Evolutionary conservation across 2,797 vertebrate species (phyloP), one percentile per base, ranked within the genome.

Genomic region (Vespertilio murinus): DNA sequence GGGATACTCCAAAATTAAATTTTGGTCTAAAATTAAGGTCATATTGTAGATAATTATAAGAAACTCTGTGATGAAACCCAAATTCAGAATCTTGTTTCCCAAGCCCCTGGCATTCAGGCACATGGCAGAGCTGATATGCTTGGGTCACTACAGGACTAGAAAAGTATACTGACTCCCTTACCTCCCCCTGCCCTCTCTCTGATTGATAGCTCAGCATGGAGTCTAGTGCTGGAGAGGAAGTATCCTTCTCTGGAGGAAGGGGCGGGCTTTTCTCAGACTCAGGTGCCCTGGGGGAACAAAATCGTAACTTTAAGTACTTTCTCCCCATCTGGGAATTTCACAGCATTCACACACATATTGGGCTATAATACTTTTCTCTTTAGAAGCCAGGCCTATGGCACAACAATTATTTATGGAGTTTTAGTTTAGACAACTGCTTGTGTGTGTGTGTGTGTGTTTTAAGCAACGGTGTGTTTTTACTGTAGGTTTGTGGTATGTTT

Each of bases 401-500:
- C 54, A 33, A 25, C 47, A 75, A 8, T 47, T 74, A 71, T 5
- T 83, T 56, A n/a, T 56, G 75, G 61, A 92, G 45, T 81, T 82
- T 93, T 83, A 87, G 75, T 92, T 82, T 61, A 49, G 94, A 77
- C 18, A 61, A 82, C 71, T 94, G 40, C 52, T 61, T 84, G 23
- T 77, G 7, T 2, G n/a, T n/a, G n/a, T n/a, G n/a, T n/a, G n/a
- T n/a, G n/a, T n/a, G n/a, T 75, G n/a, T 35, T 35, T 84, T 70
- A 82, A 79, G 91, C 56, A 80, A 96, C 95, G 77, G 64, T 70
- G 61, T 61, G 16, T 79, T 92, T 82, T 96, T 75, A 96, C 93
- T 95, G 95, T 77, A 69, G 78, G 78, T 92, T 95, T 95, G 92
- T 75, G 91, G 59, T 97, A 49, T 98, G 84, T 97, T 98, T 97